Evolutionary conservation across 2,113 vertebrate genomes (phyloP).

Genomic region (Tachycineta bicolor): DNA sequence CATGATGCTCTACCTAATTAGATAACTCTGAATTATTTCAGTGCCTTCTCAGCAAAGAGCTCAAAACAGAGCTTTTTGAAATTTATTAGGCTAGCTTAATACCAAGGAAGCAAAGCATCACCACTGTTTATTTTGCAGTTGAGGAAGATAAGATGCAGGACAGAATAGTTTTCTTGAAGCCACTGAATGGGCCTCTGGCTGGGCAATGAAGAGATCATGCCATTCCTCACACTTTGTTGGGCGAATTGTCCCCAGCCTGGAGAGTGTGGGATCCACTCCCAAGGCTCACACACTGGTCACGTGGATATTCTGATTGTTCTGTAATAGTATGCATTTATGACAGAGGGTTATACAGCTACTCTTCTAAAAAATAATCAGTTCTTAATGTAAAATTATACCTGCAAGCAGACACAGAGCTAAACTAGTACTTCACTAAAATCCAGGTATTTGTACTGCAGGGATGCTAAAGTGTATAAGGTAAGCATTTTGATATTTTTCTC

Average conservation of each 20-base stretch:
- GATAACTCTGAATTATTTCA: background rate
- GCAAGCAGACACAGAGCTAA: background rate
- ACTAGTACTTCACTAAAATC: background rate
- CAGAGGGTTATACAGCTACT: background rate
- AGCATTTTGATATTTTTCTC: background rate
- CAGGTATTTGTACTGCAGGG: background rate
- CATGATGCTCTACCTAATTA: background rate
- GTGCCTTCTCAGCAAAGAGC: background rate
- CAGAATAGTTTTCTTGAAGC: background rate
- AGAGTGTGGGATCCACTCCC: background rate
- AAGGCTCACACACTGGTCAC: background rate
- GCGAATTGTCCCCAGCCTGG: background rate
- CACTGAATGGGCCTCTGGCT: background rate
- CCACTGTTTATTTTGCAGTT: background rate
- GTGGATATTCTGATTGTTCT: background rate
- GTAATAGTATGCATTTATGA: background rate
- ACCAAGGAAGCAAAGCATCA: background rate
- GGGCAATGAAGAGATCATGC: background rate
- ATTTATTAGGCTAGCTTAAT: background rate
- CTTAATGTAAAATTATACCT: background rate
- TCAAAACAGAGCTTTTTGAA: background rate
- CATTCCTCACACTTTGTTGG: background rate
- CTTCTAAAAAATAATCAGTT: background rate
- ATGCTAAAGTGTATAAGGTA: background rate
- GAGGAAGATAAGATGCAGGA: background rate